phyloP scores from a whole-genome alignment of 1,140 invertebrate species.

The Pteromalus puparum region DNA sequence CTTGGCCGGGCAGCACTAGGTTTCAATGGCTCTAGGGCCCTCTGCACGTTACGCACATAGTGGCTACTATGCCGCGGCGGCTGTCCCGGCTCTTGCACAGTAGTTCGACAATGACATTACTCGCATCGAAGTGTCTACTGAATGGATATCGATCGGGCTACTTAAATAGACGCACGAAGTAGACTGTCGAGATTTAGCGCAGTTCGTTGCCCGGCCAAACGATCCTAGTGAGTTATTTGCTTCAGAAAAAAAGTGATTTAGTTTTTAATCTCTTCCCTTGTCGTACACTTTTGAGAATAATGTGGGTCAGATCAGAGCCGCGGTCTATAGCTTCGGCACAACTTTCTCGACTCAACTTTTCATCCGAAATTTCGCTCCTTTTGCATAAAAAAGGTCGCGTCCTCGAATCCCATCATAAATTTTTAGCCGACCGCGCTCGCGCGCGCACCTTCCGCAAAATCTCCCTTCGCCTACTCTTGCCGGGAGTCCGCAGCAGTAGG shows the following conservation, averaged over 20 bases:
- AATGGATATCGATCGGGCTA: slow-evolving; percentile 28
- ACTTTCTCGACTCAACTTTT: neutral
- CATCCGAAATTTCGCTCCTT: neutral
- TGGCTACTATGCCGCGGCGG: neutral
- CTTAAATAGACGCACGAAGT: neutral
- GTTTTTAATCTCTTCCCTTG: too few species aligned
- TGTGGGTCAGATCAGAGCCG: too few species aligned
- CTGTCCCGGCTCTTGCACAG: neutral
- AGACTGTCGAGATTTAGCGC: slow-evolving; percentile 4
- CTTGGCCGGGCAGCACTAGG: neutral
- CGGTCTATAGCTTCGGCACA: neutral
- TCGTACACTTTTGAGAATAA: too few species aligned
- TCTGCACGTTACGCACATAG: slow-evolving; percentile 1
- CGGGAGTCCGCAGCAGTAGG: neutral
- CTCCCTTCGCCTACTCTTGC: neutral
- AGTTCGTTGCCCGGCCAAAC: neutral
- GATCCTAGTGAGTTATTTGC: neutral
- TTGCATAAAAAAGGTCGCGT: neutral
- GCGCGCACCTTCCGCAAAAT: neutral
- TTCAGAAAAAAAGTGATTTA: too few species aligned
- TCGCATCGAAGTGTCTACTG: neutral
- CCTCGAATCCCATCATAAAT: slow-evolving; percentile 24
- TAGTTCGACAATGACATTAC: slow-evolving; percentile 26
- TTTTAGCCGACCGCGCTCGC: neutral
- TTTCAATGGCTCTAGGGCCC: slow-evolving; percentile 1